Evolutionary conservation across 2,888 invertebrate species (phyloP).

Genomic region (Ochlodes sylvanus): DNA sequence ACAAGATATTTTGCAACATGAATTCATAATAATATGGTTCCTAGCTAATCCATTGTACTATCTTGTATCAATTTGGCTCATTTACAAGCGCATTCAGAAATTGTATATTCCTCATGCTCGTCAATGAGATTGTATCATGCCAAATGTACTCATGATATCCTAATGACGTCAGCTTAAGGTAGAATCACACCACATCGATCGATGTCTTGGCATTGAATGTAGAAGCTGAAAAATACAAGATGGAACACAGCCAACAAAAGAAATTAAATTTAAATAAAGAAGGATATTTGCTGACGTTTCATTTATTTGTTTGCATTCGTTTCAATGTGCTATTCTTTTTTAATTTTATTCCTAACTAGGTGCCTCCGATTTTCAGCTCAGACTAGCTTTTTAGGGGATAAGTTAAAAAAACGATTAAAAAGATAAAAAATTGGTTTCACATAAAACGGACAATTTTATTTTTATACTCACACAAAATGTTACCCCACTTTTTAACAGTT

Average conservation of each 20-base stretch:
- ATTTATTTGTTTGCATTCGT: background rate
- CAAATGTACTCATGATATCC: constrained; percentile 28
- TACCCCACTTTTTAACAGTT: no score
- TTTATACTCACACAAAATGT: no score
- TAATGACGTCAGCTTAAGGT: constrained; percentile 37
- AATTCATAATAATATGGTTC: background rate
- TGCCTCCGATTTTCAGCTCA: no score
- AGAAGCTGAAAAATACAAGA: constrained; percentile 29
- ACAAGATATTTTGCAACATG: no score
- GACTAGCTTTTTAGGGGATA: no score
- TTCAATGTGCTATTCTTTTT: background rate
- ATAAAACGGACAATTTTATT: no score
- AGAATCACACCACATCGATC: constrained; percentile 30
- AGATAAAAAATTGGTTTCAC: no score
- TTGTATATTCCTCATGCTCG: constrained; percentile 9
- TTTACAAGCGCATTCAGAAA: constrained; percentile 13
- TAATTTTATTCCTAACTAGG: background rate
- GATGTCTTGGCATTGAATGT: constrained; percentile 37
- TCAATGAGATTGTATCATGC: constrained; percentile 27
- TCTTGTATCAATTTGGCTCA: constrained; percentile 21
- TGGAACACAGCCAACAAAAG: constrained; percentile 36
- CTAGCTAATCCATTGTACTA: constrained; percentile 21
- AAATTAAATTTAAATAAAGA: constrained; percentile 12
- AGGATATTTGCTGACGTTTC: constrained; percentile 10
- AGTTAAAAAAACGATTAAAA: no score